These are phyloP conservation scores for Picus viridis DNA, from an alignment of 2,797 vertebrate species.

Conservation along the genomic window DNA sequence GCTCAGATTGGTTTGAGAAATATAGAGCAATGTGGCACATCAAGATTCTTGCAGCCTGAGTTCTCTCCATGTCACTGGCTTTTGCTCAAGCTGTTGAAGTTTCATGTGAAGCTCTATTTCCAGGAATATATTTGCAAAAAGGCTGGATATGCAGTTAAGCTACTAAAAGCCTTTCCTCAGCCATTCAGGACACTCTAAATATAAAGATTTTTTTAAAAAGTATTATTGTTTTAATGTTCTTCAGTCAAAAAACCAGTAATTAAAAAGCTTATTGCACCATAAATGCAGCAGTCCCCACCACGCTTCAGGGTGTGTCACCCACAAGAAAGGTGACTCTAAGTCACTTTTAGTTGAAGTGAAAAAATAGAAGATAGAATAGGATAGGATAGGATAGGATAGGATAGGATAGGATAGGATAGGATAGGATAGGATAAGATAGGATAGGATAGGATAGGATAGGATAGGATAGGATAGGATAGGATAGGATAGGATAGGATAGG, in stretches of 20 bases:
- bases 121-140: not conserved
- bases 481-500: too few species aligned
- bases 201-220: too few species aligned
- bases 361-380: not conserved
- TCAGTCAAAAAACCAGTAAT: not conserved
- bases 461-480: too few species aligned
- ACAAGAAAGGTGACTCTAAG: not conserved
- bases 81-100: not conserved
- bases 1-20: not conserved
- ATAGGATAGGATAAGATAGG: too few species aligned
- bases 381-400: too few species aligned
- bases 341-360: not conserved
- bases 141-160: not conserved
- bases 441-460: too few species aligned
- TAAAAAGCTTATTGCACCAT: not conserved
- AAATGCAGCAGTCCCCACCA: not conserved
- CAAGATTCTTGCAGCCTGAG: not conserved
- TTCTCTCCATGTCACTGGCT: not conserved
- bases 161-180: not conserved
- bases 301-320: not conserved
- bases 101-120: not conserved
- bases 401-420: too few species aligned
- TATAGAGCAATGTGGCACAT: not conserved
- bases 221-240: not conserved
- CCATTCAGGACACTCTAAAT: not conserved